A percentile compares a stretch with the other conserved stretches of the same genome.
Conservation (phyloP, 53 echinoderm and acorn worm genomes). For the Astropecten irregularis region DNA sequence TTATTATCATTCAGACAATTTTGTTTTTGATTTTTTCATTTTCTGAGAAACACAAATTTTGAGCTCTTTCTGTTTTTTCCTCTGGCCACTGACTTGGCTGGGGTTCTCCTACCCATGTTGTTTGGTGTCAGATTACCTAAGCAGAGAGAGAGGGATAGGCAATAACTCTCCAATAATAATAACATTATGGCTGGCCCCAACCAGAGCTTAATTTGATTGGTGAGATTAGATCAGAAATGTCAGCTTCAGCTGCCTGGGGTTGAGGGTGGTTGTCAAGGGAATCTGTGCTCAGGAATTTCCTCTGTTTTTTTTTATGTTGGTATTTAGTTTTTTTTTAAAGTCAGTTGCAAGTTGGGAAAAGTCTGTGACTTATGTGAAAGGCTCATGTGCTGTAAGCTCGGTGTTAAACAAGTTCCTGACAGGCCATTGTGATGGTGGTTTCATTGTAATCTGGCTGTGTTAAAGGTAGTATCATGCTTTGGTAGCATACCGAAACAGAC, state of each 20-base stretch:
- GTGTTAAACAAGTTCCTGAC: no score
- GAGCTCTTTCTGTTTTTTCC: neutral
- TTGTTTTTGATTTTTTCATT: neutral
- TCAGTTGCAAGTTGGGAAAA: neutral
- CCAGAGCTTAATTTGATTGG: slow-evolving; percentile 42
- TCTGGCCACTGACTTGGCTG: slow-evolving; percentile 14
- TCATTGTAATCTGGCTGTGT: no score
- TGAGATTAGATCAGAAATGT: slow-evolving; percentile 22
- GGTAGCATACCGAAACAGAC: no score
- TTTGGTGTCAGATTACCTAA: slow-evolving; percentile 48
- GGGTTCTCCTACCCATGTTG: slow-evolving; percentile 35
- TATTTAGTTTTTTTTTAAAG: neutral
- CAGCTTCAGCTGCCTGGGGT: neutral
- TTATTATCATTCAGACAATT: no score
- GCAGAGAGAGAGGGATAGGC: neutral
- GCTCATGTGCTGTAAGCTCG: no score
- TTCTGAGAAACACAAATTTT: slow-evolving; percentile 34
- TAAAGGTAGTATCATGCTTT: no score
- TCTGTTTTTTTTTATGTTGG: neutral
- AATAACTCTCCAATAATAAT: neutral
- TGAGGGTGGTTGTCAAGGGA: neutral
- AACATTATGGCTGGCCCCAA: slow-evolving; percentile 8
- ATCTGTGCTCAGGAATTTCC: neutral
- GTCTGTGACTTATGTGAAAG: no score
- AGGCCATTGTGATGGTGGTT: no score